These are phyloP conservation scores for Arrhopalites spinosus DNA, from an alignment of 2,888 invertebrate species.

Conservation along the genomic window DNA sequence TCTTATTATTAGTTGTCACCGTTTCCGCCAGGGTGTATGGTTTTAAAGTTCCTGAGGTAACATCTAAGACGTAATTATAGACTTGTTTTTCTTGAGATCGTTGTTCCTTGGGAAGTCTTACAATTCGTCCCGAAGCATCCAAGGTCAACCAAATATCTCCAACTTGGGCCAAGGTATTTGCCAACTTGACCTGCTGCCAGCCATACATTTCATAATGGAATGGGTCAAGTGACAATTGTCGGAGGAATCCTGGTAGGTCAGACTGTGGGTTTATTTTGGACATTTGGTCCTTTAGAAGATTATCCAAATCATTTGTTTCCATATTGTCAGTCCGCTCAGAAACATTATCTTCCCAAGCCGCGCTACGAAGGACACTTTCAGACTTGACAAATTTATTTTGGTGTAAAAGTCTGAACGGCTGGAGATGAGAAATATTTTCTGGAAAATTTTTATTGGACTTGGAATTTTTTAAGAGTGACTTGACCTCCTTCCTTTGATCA, in stretches of 20 bases:
- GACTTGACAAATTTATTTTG: not conserved
- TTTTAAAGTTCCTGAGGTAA: not conserved
- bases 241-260: not conserved
- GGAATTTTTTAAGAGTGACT: not conserved
- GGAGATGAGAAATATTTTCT: not conserved
- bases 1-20: not conserved
- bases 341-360: not conserved
- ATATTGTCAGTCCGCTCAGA: not conserved
- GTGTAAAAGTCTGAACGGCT: not conserved
- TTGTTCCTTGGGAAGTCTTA: not conserved
- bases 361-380: not conserved
- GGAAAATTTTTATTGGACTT: not conserved
- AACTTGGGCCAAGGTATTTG: not conserved
- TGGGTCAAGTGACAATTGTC: not conserved
- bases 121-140: not conserved
- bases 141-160: not conserved
- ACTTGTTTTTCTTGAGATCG: not conserved
- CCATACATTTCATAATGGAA: not conserved
- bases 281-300: not conserved
- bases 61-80: not conserved
- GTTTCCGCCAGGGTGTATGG: not conserved
- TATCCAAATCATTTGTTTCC: not conserved
- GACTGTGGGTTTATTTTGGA: not conserved
- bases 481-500: not conserved
- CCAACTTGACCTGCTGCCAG: constrained; percentile 4